phyloP scores from a whole-genome alignment of 1,140 invertebrate species.

The Drosophila persimilis region DNA sequence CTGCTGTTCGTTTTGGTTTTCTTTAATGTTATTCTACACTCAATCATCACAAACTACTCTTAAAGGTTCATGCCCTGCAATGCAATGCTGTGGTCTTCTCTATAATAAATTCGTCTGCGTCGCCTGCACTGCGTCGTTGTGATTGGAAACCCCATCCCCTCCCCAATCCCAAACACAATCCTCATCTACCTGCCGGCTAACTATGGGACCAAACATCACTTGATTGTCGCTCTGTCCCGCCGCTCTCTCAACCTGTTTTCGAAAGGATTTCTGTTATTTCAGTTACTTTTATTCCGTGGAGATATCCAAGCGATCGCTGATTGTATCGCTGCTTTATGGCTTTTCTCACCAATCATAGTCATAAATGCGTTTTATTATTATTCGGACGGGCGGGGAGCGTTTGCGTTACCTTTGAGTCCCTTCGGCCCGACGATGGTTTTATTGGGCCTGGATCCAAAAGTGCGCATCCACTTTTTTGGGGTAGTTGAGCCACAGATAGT shows the following conservation, averaged over 20 bases:
- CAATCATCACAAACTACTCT: neutral
- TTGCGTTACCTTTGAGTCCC: constrained; percentile 12
- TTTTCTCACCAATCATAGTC: constrained; percentile 70
- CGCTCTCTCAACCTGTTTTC: constrained; percentile 61
- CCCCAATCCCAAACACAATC: too few species aligned
- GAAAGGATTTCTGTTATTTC: constrained; percentile 42
- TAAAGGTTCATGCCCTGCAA: constrained; percentile 31
- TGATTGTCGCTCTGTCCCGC: neutral
- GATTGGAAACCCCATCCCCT: constrained; percentile 67
- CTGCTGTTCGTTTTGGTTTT: constrained; percentile 13
- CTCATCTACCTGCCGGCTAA: too few species aligned
- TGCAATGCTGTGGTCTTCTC: constrained; percentile 13
- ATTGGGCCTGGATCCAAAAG: constrained; percentile 55
- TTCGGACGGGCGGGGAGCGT: constrained; percentile 33
- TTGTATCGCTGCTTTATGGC: constrained; percentile 48
- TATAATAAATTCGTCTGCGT: constrained; percentile 70
- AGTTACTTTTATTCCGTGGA: constrained; percentile 18
- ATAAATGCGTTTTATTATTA: constrained; percentile 76
- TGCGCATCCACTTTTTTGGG: constrained; percentile 36
- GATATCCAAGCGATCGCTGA: constrained; percentile 50
- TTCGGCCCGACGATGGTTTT: constrained; percentile 14
- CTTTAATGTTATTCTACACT: neutral
- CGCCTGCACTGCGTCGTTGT: constrained; percentile 32
- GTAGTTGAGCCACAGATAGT: constrained; percentile 59
- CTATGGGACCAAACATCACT: too few species aligned